Percentiles rank a stretch among this genome's conserved stretches.
These are phyloP conservation scores for Drosophila kuntzei DNA, from an alignment of 2,888 invertebrate genomes.

Conservation along the genomic window DNA sequence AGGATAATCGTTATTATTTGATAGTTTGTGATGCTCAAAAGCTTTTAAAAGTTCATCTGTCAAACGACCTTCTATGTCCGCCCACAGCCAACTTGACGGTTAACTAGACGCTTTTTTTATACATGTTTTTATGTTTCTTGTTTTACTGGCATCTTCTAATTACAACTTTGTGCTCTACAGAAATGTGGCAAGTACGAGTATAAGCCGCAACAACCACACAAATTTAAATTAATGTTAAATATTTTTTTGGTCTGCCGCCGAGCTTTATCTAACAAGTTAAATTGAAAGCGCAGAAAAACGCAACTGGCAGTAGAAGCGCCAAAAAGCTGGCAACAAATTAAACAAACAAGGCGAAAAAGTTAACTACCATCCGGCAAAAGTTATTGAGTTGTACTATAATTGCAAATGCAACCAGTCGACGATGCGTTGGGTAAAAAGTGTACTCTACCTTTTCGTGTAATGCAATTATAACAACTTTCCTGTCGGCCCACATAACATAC, in stretches of 20 bases:
- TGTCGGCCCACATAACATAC: constrained; percentile 11
- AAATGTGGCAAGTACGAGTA: constrained; percentile 1
- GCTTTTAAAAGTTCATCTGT: constrained; percentile 63
- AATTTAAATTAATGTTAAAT: constrained; percentile 36
- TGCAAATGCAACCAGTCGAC: constrained; percentile 67
- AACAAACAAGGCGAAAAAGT: constrained; percentile 64
- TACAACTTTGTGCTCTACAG: constrained; percentile 46
- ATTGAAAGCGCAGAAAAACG: constrained; percentile 44
- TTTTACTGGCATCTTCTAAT: constrained; percentile 49
- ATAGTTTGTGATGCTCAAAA: constrained; percentile 80
- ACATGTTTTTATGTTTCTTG: not conserved
- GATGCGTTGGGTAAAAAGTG: constrained; percentile 38
- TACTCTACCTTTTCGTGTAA: constrained; percentile 68
- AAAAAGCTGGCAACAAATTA: constrained; percentile 54
- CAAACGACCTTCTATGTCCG: constrained; percentile 26
- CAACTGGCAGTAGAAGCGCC: constrained; percentile 26
- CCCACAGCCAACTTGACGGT: not conserved
- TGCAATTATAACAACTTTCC: constrained; percentile 74
- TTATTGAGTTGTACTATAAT: constrained; percentile 82
- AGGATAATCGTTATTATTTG: constrained; percentile 81
- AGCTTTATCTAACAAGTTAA: constrained; percentile 41
- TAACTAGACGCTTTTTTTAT: not conserved
- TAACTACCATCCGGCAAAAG: constrained; percentile 65
- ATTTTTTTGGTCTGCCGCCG: constrained; percentile 1
- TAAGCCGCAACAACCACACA: constrained; percentile 39